Evolutionary conservation across 1,140 invertebrate species (phyloP).

Genomic region (Eufriesea mexicana): DNA sequence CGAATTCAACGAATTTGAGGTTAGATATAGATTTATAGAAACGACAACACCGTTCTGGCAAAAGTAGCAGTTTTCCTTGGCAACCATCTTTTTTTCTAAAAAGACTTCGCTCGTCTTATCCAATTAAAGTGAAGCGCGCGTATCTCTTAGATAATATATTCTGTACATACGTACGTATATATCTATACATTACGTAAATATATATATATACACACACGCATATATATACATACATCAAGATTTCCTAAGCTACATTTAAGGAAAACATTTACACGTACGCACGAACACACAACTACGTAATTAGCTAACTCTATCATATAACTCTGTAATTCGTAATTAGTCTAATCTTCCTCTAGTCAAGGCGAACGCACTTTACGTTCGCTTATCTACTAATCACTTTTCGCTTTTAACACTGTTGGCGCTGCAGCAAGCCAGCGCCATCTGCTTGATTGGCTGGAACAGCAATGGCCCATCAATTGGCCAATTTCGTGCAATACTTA

Average conservation of each 20-base stretch:
- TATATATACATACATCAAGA: conserved; percentile 26
- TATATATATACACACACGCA: conserved; percentile 25
- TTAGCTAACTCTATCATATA: conserved; percentile 25
- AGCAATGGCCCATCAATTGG: neutral
- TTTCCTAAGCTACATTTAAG: conserved; percentile 24
- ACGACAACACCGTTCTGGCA: neutral
- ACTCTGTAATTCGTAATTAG: conserved; percentile 28
- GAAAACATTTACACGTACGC: neutral
- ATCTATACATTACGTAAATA: neutral
- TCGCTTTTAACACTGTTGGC: neutral
- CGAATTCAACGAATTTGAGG: neutral
- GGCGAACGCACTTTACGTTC: conserved; percentile 20
- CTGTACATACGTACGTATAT: conserved; percentile 11
- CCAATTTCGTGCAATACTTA: too few relatives aligned
- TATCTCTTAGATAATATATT: conserved; percentile 9
- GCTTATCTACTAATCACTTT: neutral
- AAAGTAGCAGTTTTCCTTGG: conserved; percentile 2
- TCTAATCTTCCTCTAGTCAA: conserved; percentile 26
- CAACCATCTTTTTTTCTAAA: neutral
- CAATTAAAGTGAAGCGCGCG: too few relatives aligned
- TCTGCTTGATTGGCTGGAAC: neutral
- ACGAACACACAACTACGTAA: conserved; percentile 5
- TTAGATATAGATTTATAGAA: neutral
- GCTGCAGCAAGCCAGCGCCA: neutral
- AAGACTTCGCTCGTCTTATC: neutral